Percentiles rank a stretch among this genome's conserved stretches.
These are phyloP conservation scores for Serilophus lunatus DNA, from an alignment of 2,113 vertebrate species.

Conservation along the genomic window DNA sequence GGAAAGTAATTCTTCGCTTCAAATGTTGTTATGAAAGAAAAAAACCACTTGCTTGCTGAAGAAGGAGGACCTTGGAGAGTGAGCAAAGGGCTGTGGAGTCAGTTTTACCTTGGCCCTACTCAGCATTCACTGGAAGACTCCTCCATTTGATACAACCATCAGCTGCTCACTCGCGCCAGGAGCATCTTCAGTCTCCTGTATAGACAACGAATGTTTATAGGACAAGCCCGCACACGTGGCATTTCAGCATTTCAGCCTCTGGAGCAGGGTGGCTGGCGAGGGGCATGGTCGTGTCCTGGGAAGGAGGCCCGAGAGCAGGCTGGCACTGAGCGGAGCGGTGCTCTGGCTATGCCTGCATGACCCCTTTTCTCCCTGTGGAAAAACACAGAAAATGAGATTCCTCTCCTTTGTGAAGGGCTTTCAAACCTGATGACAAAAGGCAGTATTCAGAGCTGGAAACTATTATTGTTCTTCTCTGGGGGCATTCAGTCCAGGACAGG, in stretches of 20 bases:
- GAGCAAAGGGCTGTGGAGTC: neutral
- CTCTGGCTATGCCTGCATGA: neutral
- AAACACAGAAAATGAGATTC: constrained; percentile 61
- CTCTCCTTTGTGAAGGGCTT: constrained; percentile 46
- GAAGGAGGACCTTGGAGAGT: neutral
- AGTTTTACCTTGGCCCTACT: neutral
- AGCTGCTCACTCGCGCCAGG: neutral
- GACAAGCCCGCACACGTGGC: neutral
- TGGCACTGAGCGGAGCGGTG: neutral
- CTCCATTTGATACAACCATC: neutral
- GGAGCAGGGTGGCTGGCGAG: neutral
- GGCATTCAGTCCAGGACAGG: constrained; percentile 35
- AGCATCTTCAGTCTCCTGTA: neutral
- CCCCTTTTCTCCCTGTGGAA: constrained; percentile 31
- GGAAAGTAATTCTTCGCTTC: constrained; percentile 1
- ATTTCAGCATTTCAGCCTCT: neutral
- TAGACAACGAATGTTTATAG: neutral
- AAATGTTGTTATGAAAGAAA: neutral
- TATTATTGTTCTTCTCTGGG: constrained; percentile 44
- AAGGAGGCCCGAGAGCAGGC: neutral
- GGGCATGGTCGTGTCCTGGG: neutral
- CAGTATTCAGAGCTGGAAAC: constrained; percentile 45
- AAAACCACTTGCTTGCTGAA: neutral
- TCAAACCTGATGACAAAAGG: constrained; percentile 55
- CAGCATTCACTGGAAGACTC: neutral